phyloP scores from a whole-genome alignment of 2,888 invertebrate species.

The Eupeodes luniger region DNA sequence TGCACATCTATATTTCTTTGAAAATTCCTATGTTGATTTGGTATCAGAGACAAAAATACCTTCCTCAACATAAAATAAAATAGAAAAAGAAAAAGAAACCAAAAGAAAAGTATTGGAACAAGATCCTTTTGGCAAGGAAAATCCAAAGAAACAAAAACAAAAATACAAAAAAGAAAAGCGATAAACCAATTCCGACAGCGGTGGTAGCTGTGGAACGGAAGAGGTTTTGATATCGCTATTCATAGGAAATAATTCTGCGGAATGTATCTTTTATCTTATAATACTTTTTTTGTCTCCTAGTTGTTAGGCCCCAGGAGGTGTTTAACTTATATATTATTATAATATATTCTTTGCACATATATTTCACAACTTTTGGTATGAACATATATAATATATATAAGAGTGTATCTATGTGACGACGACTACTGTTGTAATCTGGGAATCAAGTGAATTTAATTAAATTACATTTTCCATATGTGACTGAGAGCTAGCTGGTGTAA shows the following conservation, averaged over 20 bases:
- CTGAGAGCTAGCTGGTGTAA: neutral
- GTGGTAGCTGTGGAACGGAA: too few relatives aligned
- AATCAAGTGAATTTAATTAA: conserved; percentile 67
- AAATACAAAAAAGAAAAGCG: too few relatives aligned
- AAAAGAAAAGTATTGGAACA: neutral
- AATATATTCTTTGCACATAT: conserved; percentile 23
- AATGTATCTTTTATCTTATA: conserved; percentile 13
- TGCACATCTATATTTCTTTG: conserved; percentile 17
- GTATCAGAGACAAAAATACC: conserved; percentile 18
- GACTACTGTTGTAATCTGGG: conserved; percentile 44
- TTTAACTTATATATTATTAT: conserved; percentile 24
- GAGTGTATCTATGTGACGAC: neutral
- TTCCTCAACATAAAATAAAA: neutral
- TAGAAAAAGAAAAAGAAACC: neutral
- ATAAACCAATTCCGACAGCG: conserved; percentile 23
- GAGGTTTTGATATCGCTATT: conserved; percentile 20
- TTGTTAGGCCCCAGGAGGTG: conserved; percentile 35
- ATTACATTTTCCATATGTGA: conserved; percentile 64
- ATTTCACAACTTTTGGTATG: neutral
- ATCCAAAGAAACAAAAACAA: neutral
- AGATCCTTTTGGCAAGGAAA: conserved; percentile 2
- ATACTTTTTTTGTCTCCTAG: conserved; percentile 34
- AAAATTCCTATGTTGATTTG: conserved; percentile 41
- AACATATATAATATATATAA: neutral
- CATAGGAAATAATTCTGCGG: conserved; percentile 26